Conservation (phyloP, 2,113 vertebrate genomes). For the Strigops habroptila region DNA sequence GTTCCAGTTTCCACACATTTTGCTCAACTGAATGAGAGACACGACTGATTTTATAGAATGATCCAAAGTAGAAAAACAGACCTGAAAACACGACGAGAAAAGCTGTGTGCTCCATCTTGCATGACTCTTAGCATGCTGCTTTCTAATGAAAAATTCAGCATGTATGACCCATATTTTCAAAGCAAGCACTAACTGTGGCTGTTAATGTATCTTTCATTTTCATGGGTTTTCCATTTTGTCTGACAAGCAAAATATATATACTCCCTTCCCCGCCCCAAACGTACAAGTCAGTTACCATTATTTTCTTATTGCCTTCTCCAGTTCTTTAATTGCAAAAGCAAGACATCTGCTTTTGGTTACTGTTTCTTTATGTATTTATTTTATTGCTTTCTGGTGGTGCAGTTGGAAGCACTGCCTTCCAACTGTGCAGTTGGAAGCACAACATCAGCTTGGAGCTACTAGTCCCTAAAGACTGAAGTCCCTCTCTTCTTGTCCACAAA, state of each 20-base stretch:
- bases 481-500: neutral
- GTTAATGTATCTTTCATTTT: neutral
- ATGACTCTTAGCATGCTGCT: neutral
- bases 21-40: conserved; percentile 18
- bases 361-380: neutral
- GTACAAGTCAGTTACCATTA: neutral
- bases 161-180: neutral
- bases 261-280: accelerated
- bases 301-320: conserved; percentile 1
- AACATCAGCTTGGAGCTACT: neutral
- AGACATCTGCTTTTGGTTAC: conserved; percentile 59
- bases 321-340: conserved; percentile 18
- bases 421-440: neutral
- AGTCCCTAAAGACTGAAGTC: conserved; percentile 1
- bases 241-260: neutral
- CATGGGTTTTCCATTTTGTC: neutral
- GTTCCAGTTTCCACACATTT: conserved; percentile 2
- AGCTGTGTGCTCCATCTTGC: neutral
- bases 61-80: conserved; percentile 10
- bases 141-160: neutral
- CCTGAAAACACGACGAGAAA: neutral
- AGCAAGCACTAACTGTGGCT: neutral
- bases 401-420: neutral
- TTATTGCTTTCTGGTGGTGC: conserved; percentile 27
- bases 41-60: neutral